phyloP scores from a whole-genome alignment of 2,888 invertebrate genomes.

The Agrochola macilenta region DNA sequence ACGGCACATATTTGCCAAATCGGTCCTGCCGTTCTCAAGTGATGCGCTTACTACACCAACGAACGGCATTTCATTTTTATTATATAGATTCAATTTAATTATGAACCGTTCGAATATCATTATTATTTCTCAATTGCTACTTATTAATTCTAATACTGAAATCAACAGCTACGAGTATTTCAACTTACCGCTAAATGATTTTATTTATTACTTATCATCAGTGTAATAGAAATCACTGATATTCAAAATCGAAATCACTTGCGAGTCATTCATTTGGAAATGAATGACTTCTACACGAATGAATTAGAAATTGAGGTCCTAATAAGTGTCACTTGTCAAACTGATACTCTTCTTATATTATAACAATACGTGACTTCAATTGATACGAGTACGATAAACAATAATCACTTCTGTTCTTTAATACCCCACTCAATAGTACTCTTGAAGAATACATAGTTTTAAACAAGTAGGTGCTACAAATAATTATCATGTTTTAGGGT shows the following conservation, averaged over 20 bases:
- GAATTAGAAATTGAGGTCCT: slow-evolving; percentile 52
- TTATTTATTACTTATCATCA: slow-evolving; percentile 4
- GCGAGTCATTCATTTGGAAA: slow-evolving; percentile 29
- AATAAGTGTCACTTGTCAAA: slow-evolving; percentile 53
- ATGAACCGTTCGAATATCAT: slow-evolving; percentile 4
- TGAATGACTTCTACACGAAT: slow-evolving; percentile 35
- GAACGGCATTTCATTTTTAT: too few species aligned
- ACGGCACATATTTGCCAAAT: too few species aligned
- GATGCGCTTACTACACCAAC: too few species aligned
- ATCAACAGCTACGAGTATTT: background rate
- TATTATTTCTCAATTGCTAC: background rate
- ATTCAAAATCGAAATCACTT: slow-evolving; percentile 18
- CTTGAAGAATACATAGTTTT: slow-evolving; percentile 23
- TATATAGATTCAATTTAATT: slow-evolving; percentile 18
- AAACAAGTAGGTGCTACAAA: background rate
- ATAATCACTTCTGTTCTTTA: slow-evolving; percentile 42
- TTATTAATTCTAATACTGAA: background rate
- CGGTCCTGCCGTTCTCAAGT: too few species aligned
- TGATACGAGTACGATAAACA: slow-evolving; percentile 33
- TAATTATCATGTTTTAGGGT: background rate
- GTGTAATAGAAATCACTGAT: slow-evolving; percentile 8
- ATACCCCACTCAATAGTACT: slow-evolving; percentile 19
- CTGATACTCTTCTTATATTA: slow-evolving; percentile 50
- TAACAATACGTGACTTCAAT: slow-evolving; percentile 41
- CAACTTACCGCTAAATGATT: slow-evolving; percentile 7